Evolutionary conservation across 2,888 invertebrate genomes (phyloP).

Genomic region (Drosophila demipolita): DNA sequence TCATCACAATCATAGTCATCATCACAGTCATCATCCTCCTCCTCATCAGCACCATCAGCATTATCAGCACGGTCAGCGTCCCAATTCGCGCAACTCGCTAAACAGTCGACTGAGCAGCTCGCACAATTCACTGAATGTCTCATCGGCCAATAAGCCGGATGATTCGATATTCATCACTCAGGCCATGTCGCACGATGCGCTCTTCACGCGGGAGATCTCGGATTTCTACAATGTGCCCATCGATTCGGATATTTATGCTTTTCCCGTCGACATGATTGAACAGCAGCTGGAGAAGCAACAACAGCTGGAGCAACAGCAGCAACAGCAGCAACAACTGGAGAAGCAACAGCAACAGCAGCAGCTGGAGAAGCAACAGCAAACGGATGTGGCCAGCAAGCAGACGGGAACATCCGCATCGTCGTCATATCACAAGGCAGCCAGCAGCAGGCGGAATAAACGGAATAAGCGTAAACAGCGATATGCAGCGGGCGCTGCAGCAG

Average conservation of each 20-base stretch:
- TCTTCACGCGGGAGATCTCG: slow-evolving; percentile 91
- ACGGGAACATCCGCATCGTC: neutral
- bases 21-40: slow-evolving; percentile 46
- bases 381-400: slow-evolving; percentile 16
- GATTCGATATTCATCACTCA: slow-evolving; percentile 95
- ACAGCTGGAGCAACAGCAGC: slow-evolving; percentile 26
- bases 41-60: slow-evolving; percentile 61
- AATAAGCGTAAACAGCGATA: slow-evolving; percentile 82
- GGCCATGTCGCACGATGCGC: slow-evolving; percentile 94
- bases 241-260: slow-evolving; percentile 94
- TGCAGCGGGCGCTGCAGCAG: slow-evolving; percentile 51
- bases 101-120: slow-evolving; percentile 93
- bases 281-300: slow-evolving; percentile 45
- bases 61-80: slow-evolving; percentile 86
- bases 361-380: slow-evolving; percentile 5
- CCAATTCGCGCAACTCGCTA: slow-evolving; percentile 91
- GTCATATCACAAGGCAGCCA: slow-evolving; percentile 26
- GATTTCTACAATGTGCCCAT: slow-evolving; percentile 96
- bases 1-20: slow-evolving; percentile 48
- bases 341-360: slow-evolving; percentile 36
- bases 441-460: slow-evolving; percentile 77
- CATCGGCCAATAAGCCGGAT: slow-evolving; percentile 90
- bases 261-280: slow-evolving; percentile 92
- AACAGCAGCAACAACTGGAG: slow-evolving; percentile 21
- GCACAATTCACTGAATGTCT: slow-evolving; percentile 91